Evolutionary conservation across 2,888 invertebrate genomes (phyloP).

Genomic region (Volucella inflata): DNA sequence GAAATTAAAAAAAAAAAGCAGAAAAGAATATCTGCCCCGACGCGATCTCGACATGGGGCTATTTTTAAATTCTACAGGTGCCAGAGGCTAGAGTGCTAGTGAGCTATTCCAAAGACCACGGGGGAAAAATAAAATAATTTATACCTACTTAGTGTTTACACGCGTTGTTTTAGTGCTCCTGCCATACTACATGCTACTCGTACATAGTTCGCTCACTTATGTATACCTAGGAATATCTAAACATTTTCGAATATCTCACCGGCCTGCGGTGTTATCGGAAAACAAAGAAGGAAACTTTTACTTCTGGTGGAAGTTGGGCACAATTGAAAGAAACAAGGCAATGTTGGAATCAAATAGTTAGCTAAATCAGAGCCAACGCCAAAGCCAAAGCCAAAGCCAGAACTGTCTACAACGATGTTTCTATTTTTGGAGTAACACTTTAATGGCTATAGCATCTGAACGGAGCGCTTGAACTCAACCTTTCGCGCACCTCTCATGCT

Average conservation of each 20-base stretch:
- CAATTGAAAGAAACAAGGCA: constrained; percentile 15
- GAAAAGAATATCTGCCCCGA: constrained; percentile 33
- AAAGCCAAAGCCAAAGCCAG: constrained; percentile 32
- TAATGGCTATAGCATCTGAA: constrained; percentile 52
- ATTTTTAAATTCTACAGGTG: constrained; percentile 74
- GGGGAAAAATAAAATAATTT: constrained; percentile 62
- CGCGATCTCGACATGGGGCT: constrained; percentile 63
- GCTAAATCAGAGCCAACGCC: no score
- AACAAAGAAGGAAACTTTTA: constrained; percentile 59
- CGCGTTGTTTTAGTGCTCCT: constrained; percentile 59
- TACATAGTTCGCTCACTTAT: no score
- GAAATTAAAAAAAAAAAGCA: constrained; percentile 22
- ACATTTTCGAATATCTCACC: not conserved
- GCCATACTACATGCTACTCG: constrained; percentile 26
- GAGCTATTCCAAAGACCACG: constrained; percentile 60
- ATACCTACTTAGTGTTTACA: constrained; percentile 74
- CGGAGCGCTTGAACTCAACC: constrained; percentile 70
- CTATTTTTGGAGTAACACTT: constrained; percentile 59
- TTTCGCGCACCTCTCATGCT: constrained; percentile 63
- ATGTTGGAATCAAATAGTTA: not conserved
- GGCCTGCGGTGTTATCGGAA: constrained; percentile 37
- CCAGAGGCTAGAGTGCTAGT: constrained; percentile 60
- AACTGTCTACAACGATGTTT: constrained; percentile 33
- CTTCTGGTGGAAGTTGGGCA: constrained; percentile 74
- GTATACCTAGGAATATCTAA: no score